Conservation (phyloP, 2,888 invertebrate species). For the Entomobrya proxima region DNA sequence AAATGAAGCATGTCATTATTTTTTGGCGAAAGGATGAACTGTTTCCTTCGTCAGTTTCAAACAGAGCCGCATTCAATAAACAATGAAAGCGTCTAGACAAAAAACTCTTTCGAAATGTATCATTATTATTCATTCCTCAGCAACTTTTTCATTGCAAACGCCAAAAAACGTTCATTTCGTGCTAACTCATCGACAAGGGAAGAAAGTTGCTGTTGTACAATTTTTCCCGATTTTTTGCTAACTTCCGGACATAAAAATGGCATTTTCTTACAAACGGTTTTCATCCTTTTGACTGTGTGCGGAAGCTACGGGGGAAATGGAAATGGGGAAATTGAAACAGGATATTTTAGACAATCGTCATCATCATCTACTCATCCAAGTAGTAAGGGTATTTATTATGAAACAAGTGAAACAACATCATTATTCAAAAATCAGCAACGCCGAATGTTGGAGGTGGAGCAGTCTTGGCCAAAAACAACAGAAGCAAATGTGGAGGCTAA, state of each 20-base stretch:
- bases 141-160: not conserved
- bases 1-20: not conserved
- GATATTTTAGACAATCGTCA: not conserved
- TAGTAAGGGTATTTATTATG: not conserved
- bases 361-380: not conserved
- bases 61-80: conserved; percentile 25
- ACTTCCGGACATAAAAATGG: no score
- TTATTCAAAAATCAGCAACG: conserved; percentile 16
- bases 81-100: conserved; percentile 4
- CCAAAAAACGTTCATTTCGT: not conserved
- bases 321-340: not conserved
- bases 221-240: no score
- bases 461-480: conserved; percentile 29
- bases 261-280: not conserved
- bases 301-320: not conserved
- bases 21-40: not conserved
- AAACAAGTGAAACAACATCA: conserved; percentile 5
- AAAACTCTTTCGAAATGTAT: conserved; percentile 11
- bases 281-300: not conserved
- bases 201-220: no score
- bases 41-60: conserved; percentile 16
- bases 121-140: not conserved
- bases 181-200: not conserved
- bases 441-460: not conserved
- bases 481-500: not conserved